A percentile compares a stretch with the other conserved stretches of the same genome.
Evolutionary conservation across 2,797 vertebrate species (phyloP).

Genomic region (Mormyrops attenuatus): DNA sequence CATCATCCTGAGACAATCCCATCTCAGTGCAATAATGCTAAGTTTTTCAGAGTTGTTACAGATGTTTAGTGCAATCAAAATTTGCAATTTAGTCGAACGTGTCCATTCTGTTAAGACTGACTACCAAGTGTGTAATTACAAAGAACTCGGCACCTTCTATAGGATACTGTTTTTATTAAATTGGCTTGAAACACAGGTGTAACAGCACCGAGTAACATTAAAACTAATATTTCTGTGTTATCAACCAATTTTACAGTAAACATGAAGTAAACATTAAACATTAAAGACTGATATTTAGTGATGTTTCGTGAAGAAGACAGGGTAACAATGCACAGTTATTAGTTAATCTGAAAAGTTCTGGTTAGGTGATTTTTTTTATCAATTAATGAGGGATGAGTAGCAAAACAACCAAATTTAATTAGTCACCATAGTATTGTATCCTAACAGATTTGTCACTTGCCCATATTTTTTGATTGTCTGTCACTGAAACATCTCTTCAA

Average conservation of each 20-base stretch:
- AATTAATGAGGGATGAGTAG: too few relatives aligned
- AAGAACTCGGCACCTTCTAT: neutral
- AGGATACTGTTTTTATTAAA: neutral
- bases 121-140: neutral
- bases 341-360: too few relatives aligned
- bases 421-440: too few relatives aligned
- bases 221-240: neutral
- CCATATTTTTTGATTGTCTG: too few relatives aligned
- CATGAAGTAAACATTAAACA: neutral
- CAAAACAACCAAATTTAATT: too few relatives aligned
- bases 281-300: neutral
- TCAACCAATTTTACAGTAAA: neutral
- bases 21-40: neutral
- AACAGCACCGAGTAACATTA: neutral
- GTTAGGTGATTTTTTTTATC: too few relatives aligned
- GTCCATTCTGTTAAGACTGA: neutral
- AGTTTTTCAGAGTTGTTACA: neutral
- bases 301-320: neutral
- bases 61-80: neutral
- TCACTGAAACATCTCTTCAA: too few relatives aligned
- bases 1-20: neutral
- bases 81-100: neutral
- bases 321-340: too few relatives aligned
- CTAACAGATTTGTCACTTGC: too few relatives aligned
- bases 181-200: neutral